Conservation (phyloP, 2,888 invertebrate species). For the Aproaerema taeniolella region DNA sequence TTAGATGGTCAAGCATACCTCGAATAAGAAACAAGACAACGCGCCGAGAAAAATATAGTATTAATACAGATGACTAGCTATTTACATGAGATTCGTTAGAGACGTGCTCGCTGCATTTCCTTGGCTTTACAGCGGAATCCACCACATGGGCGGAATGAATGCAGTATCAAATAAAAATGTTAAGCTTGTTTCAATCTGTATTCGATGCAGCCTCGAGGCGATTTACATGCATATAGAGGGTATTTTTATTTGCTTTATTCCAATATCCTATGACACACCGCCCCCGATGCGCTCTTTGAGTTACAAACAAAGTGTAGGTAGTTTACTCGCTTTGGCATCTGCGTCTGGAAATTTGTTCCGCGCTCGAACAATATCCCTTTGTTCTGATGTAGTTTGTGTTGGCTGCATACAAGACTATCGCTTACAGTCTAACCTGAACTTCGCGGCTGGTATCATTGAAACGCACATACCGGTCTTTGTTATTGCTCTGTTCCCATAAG, state of each 20-base stretch:
- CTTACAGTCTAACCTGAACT: too few species aligned
- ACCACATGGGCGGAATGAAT: too few species aligned
- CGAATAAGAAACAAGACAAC: too few species aligned
- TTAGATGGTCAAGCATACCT: too few species aligned
- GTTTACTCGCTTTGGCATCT: conserved; percentile 15
- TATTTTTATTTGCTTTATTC: conserved; percentile 26
- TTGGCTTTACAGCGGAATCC: too few species aligned
- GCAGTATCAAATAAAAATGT: conserved; percentile 59
- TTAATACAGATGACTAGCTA: too few species aligned
- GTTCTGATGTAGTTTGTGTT: conserved; percentile 2
- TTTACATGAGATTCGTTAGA: too few species aligned
- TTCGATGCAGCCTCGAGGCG: conserved; percentile 45
- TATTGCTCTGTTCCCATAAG: too few species aligned
- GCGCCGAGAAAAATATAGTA: too few species aligned
- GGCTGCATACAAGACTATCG: neutral
- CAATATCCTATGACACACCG: conserved; percentile 18
- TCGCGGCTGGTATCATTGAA: too few species aligned
- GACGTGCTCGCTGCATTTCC: too few species aligned
- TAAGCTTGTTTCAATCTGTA: conserved; percentile 62
- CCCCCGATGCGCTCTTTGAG: conserved; percentile 20
- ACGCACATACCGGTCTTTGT: too few species aligned
- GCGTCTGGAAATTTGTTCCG: conserved; percentile 11
- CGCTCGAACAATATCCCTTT: conserved; percentile 7
- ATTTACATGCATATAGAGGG: conserved; percentile 69
- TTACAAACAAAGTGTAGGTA: conserved; percentile 17